Conservation (phyloP, 2,113 vertebrate species). For the Cololabis saira region DNA sequence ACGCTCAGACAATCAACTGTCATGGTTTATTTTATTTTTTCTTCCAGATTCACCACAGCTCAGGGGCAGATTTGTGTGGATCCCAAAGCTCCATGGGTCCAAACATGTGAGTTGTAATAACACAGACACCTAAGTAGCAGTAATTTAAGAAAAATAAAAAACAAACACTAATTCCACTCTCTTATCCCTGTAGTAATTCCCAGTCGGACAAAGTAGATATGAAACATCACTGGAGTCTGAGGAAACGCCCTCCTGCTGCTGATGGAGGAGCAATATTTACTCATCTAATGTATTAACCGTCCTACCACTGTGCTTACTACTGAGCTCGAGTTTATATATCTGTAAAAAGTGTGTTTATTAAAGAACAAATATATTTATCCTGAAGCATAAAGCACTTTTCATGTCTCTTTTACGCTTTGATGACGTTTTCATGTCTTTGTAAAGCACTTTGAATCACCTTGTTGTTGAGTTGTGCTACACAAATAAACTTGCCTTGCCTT, state of each 20-base stretch:
- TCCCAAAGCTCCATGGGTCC: neutral
- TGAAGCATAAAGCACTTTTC: too few species aligned
- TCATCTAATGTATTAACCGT: too few species aligned
- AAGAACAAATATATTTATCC: too few species aligned
- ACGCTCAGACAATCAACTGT: neutral
- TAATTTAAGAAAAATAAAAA: neutral
- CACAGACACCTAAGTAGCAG: neutral
- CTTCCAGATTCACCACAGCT: conserved; percentile 9
- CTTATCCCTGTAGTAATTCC: neutral
- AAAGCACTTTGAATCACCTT: too few species aligned
- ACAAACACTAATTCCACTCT: neutral
- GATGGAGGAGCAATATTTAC: too few species aligned
- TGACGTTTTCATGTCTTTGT: too few species aligned
- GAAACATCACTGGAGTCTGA: neutral
- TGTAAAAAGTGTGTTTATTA: too few species aligned
- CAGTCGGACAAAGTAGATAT: neutral
- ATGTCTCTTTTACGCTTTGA: too few species aligned
- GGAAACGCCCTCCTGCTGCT: neutral
- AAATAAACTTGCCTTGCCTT: too few species aligned
- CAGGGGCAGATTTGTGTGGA: neutral
- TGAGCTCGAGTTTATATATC: too few species aligned
- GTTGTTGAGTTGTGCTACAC: too few species aligned
- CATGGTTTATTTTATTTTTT: neutral
- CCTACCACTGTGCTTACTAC: too few species aligned
- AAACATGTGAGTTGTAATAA: neutral